A percentile compares a stretch with the other conserved stretches of the same genome.
These are phyloP conservation scores for Stegodyphus mimosarum DNA, from an alignment of 1,140 invertebrate species.

Conservation along the genomic window DNA sequence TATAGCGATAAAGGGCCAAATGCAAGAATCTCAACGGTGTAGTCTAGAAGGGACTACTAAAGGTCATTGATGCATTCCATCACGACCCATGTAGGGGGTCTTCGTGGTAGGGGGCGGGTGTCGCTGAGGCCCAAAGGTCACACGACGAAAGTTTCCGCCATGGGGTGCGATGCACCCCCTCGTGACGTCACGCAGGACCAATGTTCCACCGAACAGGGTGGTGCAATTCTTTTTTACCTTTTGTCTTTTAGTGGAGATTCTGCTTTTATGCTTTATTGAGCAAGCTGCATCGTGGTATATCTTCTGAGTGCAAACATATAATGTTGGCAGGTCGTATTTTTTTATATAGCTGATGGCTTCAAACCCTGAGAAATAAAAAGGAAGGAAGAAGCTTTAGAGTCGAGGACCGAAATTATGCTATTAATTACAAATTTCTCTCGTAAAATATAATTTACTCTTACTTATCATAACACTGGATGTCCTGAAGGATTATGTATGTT, in stretches of 20 bases:
- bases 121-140: conserved; percentile 26
- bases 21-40: background rate
- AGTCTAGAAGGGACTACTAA: background rate
- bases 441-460: too few species aligned
- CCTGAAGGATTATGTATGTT: too few species aligned
- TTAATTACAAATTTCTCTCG: too few species aligned
- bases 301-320: too few species aligned
- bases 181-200: conserved; percentile 4
- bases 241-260: background rate
- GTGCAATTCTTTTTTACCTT: conserved; percentile 14
- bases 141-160: conserved; percentile 47
- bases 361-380: too few species aligned
- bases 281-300: too few species aligned
- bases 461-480: too few species aligned
- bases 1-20: conserved; percentile 34
- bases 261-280: too few species aligned
- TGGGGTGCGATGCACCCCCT: conserved; percentile 39
- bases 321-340: too few species aligned
- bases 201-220: conserved; percentile 16
- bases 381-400: too few species aligned
- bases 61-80: conserved; percentile 36
- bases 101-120: background rate
- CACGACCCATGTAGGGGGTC: conserved; percentile 32
- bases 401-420: too few species aligned
- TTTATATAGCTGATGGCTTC: too few species aligned